Base-by-base conservation (phyloP, 1,140 invertebrate species). In the Vollenhovia emeryi region DNA sequence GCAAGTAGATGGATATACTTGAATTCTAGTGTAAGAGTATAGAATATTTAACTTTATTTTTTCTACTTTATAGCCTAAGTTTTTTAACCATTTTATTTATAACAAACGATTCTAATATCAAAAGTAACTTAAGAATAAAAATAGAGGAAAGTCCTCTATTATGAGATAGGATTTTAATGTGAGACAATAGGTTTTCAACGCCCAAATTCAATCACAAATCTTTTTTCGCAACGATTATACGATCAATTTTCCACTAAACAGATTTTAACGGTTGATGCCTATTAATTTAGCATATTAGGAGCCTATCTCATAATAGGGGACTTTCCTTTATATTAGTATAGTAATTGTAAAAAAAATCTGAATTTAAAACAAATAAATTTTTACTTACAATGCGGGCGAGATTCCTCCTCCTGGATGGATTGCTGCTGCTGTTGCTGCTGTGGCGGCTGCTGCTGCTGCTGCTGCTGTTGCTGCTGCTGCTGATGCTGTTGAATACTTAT, bases 371-470 rank as follows among this genome's bases (percentile, higher is more conserved):
- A 55, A 21, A 48, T 55, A 7, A 45, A 76, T 3, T 60, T 45
- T 33, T 73, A 94, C 95, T 96, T 92, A 96, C 96, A 96, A 85
- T 96, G 96, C 86, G 96, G 96, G 87, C 96, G 96, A 93, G 93
- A 95, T 86, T 92, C 90, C 30, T 93, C 91, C 18, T 92, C 90
- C 13, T 85, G 89, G 43, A 93, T 89, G 27, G 89, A 73, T 69
- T 88, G 90, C n/a, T 84, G 90, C 13, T 92, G 76, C 0, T 84
- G 85, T n/a, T 87, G 69, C 1, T 82, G 88, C 27, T 92, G 90
- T 0, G 75, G 79, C 0, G 86, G 78, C 3, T 85, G 88, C n/a
- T 93, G 89, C 27, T 89, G 88, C 11, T 93, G 79, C 3, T 85
- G 71, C 9, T 84, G 76, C 2, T 84, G 88, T 24, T 92, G 90